These are phyloP conservation scores for Conus canariensis DNA, from an alignment of 2,888 invertebrate genomes.

Conservation along the genomic window DNA sequence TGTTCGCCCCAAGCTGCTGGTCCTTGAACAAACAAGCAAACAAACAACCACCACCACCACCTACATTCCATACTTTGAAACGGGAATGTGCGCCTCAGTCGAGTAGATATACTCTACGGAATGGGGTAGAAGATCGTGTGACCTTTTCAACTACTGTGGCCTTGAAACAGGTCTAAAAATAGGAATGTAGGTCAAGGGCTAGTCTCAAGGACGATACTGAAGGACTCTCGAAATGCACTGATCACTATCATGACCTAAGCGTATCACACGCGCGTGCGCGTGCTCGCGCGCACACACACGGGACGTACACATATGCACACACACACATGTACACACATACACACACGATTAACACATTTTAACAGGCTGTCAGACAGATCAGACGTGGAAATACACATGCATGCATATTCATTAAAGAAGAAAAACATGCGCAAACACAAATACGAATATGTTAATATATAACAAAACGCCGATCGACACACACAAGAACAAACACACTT, in stretches of 20 bases:
- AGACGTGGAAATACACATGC: neutral
- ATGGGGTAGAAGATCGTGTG: neutral
- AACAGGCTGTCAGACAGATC: neutral
- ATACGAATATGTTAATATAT: neutral
- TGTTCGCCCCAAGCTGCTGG: no score
- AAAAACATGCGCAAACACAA: neutral
- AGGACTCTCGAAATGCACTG: neutral
- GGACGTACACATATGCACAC: neutral
- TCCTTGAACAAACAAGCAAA: no score
- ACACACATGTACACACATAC: slow-evolving; percentile 19
- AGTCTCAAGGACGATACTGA: neutral
- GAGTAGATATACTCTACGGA: no score
- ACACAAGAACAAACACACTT: neutral
- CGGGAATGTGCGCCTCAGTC: no score
- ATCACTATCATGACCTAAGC: neutral
- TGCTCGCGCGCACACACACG: neutral
- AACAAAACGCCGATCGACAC: neutral
- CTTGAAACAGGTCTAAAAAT: slow-evolving; percentile 24
- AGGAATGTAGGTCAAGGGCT: neutral
- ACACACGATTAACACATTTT: neutral
- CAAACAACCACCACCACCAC: no score
- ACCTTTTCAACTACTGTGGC: neutral
- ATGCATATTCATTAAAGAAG: neutral
- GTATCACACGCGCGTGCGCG: neutral
- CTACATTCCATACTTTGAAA: no score